Evolutionary conservation across 2,888 invertebrate genomes (phyloP), one percentile per base, ranked within the genome.

Genomic region (Mylabris sibirica): DNA sequence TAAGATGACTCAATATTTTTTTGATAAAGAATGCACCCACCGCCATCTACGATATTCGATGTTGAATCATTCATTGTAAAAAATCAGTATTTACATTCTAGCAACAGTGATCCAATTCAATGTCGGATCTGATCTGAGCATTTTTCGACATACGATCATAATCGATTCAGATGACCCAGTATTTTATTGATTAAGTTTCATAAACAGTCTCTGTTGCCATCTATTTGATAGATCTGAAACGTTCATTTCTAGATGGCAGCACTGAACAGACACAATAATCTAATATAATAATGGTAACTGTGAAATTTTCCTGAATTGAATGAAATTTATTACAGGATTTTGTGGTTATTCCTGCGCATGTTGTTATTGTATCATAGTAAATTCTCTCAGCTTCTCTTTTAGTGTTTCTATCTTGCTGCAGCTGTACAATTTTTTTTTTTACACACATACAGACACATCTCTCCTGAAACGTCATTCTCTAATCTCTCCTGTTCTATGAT

Each of bases 401-500:
- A 8, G 57, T 57, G 24, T 57, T 22, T 57, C 20, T 2, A 49
- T 49, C 2, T 20, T 49, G 20, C 20, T 17, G 57, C 24, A 57
- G 24, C 24, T 57, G 24, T 2, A 30, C 30, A 22, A 20, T 20
- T 49, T 8, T 20, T 20, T 9, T 20, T 20, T 9, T 17, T 41
- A 3, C 11, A n/a, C n/a, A n/a, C n/a, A n/a, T n/a, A n/a, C n/a
- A n/a, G n/a, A n/a, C 6, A 8, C 11, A 11, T 11, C 11, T 35
- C 35, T 35, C 38, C n/a, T 44, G 44, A 68, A 68, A 72, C 72
- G 72, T 74, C 74, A 69, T 65, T 67, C 5, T 44, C 17, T 4
- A n/a, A 2, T 44, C 6, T 44, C 1, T 44, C 4, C 17, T 6
- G 3, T 8, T 34, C 66, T 71, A 73, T 75, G 76, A 76, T 74